Base-by-base conservation (phyloP, 2,113 vertebrate species). In the Aegypius monachus region DNA sequence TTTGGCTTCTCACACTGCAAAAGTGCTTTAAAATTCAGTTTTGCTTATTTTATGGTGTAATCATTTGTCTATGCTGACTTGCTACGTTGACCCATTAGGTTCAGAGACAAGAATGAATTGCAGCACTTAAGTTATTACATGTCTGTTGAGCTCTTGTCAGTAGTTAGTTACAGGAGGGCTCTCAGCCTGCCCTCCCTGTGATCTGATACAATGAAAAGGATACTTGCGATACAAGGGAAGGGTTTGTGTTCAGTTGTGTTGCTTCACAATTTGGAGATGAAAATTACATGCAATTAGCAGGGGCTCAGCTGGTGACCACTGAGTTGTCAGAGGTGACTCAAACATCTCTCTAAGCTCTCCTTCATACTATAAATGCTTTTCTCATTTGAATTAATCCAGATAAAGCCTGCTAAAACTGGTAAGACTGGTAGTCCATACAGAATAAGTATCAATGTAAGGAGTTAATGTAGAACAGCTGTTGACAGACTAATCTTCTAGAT, bases 171-270 rank as follows among this genome's bases (percentile, higher is more conserved):
- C 1, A 16, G 74, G 62, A 48, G 55, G 29, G 50, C 31, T 52
- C 66, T 47, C 31, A 48, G 84, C 67, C 67, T 74, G 53, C 25
- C 55, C 71, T 19, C 17, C 6, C 0, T 3, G 16, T 7, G 23
- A 9, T 22, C 22, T 1, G 32, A 7, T 11, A 6, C 42, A 42
- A 1, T 1, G 61, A 11, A n/a, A 21, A 25, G 53, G 34, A 20
- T 6, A 4, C 16, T 22, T 23, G 32, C 13, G 17, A 2, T 4
- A 5, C 14, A 9, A 15, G 18, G 38, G 48, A 18, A n/a, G 42
- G 13, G 62, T 11, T 18, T 23, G 21, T 11, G 42, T 52, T 62
- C 10, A 5, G 61, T 36, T n/a, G 15, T 4, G 19, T 18, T 84
- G 48, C 66, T 52, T 56, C 53, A 9, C 21, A 67, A 29, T 0